These are phyloP conservation scores for Drepana arcuata DNA, from an alignment of 1,140 invertebrate species.

Conservation along the genomic window DNA sequence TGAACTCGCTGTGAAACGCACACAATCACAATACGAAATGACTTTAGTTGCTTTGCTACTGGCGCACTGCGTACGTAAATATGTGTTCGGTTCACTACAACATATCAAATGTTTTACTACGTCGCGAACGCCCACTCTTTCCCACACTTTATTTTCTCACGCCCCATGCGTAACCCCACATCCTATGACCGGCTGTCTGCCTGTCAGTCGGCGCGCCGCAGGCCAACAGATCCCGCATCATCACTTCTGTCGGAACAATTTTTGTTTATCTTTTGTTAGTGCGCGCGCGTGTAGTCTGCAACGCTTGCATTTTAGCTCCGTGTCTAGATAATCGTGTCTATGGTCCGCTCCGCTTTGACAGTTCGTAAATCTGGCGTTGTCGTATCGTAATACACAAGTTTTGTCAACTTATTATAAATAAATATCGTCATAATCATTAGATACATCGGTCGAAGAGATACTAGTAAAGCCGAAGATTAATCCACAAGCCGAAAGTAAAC, in stretches of 20 bases:
- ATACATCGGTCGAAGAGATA: too few species aligned
- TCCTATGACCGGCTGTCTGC: conserved; percentile 66
- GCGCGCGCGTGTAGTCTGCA: conserved; percentile 44
- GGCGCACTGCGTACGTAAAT: conserved; percentile 47
- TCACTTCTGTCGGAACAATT: conserved; percentile 26
- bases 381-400: conserved; percentile 54
- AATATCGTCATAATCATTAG: too few species aligned
- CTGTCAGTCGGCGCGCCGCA: conserved; percentile 40
- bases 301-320: not conserved
- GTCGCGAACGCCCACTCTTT: conserved; percentile 81
- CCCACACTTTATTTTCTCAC: conserved; percentile 85
- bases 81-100: conserved; percentile 63
- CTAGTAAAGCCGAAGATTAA: too few species aligned
- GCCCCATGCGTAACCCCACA: conserved; percentile 83
- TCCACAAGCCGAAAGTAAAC: too few species aligned
- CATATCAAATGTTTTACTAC: conserved; percentile 74
- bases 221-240: conserved; percentile 33
- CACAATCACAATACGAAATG: conserved; percentile 50
- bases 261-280: conserved; percentile 30
- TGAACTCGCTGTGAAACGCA: conserved; percentile 60
- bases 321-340: conserved; percentile 42
- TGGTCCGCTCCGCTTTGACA: conserved; percentile 60
- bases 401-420: conserved; percentile 25
- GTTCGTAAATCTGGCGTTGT: conserved; percentile 59
- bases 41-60: conserved; percentile 42